Base-by-base conservation (phyloP, 2,888 invertebrate species). In the Falcaria lacertinaria region DNA sequence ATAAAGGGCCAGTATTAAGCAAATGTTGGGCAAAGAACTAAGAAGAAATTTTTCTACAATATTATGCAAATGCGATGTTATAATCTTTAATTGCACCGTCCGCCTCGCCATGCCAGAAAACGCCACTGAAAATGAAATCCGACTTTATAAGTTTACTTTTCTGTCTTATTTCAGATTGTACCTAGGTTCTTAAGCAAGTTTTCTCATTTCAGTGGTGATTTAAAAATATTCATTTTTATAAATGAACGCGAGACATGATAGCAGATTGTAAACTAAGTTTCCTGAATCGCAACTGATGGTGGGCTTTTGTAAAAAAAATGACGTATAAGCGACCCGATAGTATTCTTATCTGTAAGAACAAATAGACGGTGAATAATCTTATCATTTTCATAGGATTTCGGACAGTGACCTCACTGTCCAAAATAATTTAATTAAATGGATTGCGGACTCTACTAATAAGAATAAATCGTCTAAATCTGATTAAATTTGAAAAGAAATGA, bases 21-120 rank as follows among this genome's bases (percentile, higher is more conserved):
- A n/a, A 25, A 40, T 47, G 42, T 61, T 64, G 57, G 56, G 60
- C 57, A 50, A 44, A 45, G 54, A n/a, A n/a, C 62, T 52, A 56
- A 62, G 64, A 63, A 70, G 72, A 15, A 5, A 15, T 72, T 65
- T 57, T 57, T 61, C 47, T 61, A 66, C 62, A 69, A 76, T 72
- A 75, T 74, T 77, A 80, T 78, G 78, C 72, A 78, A 80, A 80
- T 75, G 70, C 65, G 60, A 58, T 63, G 70, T 67, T 67, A 71
- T 80, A 72, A 76, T 69, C 67, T 79, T 77, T 76, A 78, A 80
- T 79, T 78, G 74, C 66, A 52, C 64, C 61, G 17, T 65, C 51
- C 55, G 57, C 63, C 60, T 56, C 64, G 52, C 54, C 54, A 46
- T 49, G 54, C 55, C 60, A 50, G 48, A 58, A 62, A 58, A 50